These are phyloP conservation scores for Gallinago solitaria DNA, from an alignment of 2,797 vertebrate genomes.

Conservation along the genomic window DNA sequence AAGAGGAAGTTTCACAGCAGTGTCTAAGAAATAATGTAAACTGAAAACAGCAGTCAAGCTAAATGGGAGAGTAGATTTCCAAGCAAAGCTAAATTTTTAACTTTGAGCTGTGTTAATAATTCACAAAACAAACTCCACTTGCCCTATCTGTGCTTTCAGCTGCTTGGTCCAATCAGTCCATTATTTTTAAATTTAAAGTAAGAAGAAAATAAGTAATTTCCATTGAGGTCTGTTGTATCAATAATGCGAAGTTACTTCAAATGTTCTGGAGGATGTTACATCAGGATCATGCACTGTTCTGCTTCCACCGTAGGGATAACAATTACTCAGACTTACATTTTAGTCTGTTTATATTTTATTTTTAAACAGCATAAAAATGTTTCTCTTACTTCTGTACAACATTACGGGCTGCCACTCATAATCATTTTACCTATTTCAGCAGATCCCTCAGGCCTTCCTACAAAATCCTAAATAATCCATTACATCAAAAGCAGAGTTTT, in stretches of 20 bases:
- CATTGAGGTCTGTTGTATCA: constrained; percentile 12
- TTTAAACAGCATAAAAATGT: constrained; percentile 9
- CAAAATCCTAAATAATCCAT: constrained; percentile 61
- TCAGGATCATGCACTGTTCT: background rate
- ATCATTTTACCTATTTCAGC: background rate
- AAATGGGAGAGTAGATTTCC: constrained; percentile 47
- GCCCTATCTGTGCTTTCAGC: constrained; percentile 50
- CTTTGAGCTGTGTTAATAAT: constrained; percentile 52
- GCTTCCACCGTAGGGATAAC: background rate
- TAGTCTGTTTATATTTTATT: background rate
- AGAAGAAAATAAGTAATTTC: constrained; percentile 11
- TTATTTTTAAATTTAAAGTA: constrained; percentile 46
- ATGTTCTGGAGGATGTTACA: background rate
- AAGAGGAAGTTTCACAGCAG: constrained; percentile 54
- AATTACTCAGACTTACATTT: constrained; percentile 14
- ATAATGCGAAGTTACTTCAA: constrained; percentile 28
- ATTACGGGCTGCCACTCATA: background rate
- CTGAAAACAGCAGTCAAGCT: constrained; percentile 54
- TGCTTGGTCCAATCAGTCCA: constrained; percentile 44
- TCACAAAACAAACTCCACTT: constrained; percentile 49
- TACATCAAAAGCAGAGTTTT: constrained; percentile 32
- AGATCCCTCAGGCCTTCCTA: constrained; percentile 8
- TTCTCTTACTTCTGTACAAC: background rate
- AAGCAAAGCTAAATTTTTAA: constrained; percentile 63
- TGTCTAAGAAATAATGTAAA: constrained; percentile 58